These are phyloP conservation scores for Halictus rubicundus DNA, from an alignment of 1,140 invertebrate species.

Conservation along the genomic window DNA sequence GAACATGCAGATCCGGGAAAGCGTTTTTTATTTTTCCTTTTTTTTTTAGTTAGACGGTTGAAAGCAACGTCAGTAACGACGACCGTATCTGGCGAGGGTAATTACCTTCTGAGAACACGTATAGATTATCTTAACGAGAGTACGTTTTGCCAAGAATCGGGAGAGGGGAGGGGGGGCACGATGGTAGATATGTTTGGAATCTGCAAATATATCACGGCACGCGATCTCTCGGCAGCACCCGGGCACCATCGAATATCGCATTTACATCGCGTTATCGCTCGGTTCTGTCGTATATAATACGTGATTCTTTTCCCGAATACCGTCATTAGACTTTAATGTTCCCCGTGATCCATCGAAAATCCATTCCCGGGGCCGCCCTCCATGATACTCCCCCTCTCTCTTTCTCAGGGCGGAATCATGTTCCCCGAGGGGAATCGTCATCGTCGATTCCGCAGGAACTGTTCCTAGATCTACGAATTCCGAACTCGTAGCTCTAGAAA, in stretches of 20 bases:
- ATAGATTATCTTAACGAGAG: background rate
- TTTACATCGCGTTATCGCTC: conserved; percentile 3
- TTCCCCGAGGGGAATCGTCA: background rate
- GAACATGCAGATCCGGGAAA: background rate
- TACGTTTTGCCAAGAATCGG: conserved; percentile 2
- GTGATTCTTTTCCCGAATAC: conserved; percentile 1
- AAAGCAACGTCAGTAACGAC: background rate
- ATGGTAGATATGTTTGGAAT: background rate
- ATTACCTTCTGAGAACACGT: conserved; percentile 1
- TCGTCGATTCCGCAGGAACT: background rate
- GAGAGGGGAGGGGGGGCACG: background rate
- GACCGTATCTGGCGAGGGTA: background rate
- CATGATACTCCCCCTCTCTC: background rate
- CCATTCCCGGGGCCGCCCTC: background rate
- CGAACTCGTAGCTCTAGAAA: background rate
- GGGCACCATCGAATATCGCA: background rate
- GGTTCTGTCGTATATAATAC: conserved; percentile 1
- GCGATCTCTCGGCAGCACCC: background rate
- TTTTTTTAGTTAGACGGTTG: background rate
- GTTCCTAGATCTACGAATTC: background rate
- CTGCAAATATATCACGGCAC: background rate
- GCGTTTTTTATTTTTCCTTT: background rate
- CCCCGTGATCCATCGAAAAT: background rate
- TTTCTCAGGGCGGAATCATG: background rate
- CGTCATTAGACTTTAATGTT: conserved; percentile 1